These are phyloP conservation scores for Euzophera pinguis DNA, from an alignment of 2,888 invertebrate species.

Conservation along the genomic window DNA sequence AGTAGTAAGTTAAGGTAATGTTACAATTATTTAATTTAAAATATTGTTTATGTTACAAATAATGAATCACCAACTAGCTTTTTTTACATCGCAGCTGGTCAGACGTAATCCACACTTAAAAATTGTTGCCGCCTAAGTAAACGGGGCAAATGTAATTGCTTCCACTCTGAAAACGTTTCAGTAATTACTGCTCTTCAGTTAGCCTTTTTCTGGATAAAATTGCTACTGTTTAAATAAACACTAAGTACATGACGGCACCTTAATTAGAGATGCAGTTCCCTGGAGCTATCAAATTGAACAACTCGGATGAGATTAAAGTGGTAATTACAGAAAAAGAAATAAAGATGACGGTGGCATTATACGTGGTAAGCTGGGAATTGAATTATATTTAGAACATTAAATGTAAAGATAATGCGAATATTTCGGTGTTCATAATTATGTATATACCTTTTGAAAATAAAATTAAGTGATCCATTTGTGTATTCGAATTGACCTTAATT, in stretches of 20 bases:
- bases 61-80: too few species aligned
- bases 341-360: not conserved
- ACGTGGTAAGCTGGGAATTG: too few species aligned
- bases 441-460: too few species aligned
- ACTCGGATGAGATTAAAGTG: constrained; percentile 2
- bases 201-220: not conserved
- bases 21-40: too few species aligned
- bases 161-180: not conserved
- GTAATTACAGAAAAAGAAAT: not conserved
- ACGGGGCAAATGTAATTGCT: not conserved
- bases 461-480: too few species aligned
- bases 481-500: too few species aligned
- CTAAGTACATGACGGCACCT: not conserved
- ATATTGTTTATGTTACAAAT: too few species aligned
- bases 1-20: too few species aligned
- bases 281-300: not conserved
- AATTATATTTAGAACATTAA: too few species aligned
- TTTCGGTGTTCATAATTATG: too few species aligned
- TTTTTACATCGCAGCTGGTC: too few species aligned
- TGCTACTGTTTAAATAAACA: not conserved
- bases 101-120: not conserved
- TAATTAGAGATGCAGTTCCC: constrained; percentile 4
- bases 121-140: not conserved
- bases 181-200: not conserved
- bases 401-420: too few species aligned